A percentile compares a stretch with the other conserved stretches of the same genome.
These are phyloP conservation scores for Epizoanthus scotinus DNA, from an alignment of 92 coral and sea anemone genomes.

Conservation along the genomic window DNA sequence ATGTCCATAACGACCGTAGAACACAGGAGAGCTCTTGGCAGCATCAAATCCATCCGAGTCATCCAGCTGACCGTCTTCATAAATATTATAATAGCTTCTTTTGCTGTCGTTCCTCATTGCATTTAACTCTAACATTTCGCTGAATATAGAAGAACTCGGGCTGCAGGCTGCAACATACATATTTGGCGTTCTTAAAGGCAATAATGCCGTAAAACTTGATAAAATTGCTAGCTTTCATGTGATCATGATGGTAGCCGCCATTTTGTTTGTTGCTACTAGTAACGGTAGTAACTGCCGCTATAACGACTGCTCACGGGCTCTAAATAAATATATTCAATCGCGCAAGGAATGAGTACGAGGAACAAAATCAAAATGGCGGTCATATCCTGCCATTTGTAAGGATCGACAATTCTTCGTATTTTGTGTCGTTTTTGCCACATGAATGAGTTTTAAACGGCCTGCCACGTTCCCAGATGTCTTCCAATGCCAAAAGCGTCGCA, in stretches of 20 bases:
- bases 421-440: not conserved
- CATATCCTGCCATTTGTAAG: not conserved
- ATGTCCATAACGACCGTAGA: conserved; percentile 91
- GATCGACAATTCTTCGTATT: not conserved
- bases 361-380: conserved; percentile 14
- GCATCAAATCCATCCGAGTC: conserved; percentile 70
- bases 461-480: conserved; percentile 38
- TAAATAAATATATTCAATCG: not conserved
- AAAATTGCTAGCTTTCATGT: not conserved
- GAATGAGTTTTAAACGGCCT: conserved; percentile 37
- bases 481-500: conserved; percentile 32
- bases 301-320: conserved; percentile 21
- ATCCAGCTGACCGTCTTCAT: conserved; percentile 38
- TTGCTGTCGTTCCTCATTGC: conserved; percentile 61
- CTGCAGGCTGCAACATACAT: conserved; percentile 85
- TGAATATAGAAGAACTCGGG: conserved; percentile 82
- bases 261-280: conserved; percentile 25
- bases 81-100: conserved; percentile 61
- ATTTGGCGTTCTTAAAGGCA: conserved; percentile 29
- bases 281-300: not conserved
- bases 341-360: conserved; percentile 12
- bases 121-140: conserved; percentile 84
- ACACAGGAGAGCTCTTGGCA: conserved; percentile 87
- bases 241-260: conserved; percentile 20
- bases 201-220: not conserved